Base-by-base conservation (phyloP, 2,888 invertebrate species). In the Cordylochernes scorpioides region DNA sequence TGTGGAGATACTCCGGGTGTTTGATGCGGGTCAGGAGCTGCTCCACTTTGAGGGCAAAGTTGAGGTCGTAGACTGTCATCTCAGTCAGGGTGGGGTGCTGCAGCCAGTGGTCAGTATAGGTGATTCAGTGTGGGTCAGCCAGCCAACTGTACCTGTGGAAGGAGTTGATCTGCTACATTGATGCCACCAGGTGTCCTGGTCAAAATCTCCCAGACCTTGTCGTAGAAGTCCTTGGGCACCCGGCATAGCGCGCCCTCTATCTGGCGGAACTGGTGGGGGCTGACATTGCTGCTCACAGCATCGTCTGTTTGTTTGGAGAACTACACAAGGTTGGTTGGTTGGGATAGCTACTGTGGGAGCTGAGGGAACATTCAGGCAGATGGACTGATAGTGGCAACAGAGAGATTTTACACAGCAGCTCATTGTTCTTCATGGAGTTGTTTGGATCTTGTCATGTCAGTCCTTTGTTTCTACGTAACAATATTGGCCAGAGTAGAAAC, bases 61-160 rank as follows among this genome's bases (percentile, higher is more conserved):
- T 78, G 40, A 94, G 60, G 57, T 97, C 97, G 34, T 88, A 86
- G 42, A 82, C 68, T 1, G 88, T 86, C 88, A 97, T 88, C 53
- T 84, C 82, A 12, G 78, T 74, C 24, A 94, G 57, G 1, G 88
- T 91, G 5, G 91, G 88, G 46, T 77, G 70, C 55, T 60, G 49
- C 42, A 34, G 30, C n/a, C n/a, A 19, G 10, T 19, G 9, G 10
- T 10, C 9, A 10, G 21, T 19, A 19, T n/a, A 19, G 9, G 21
- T 19, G 21, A 10, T 19, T 19, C 9, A 19, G 10, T 9, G 10
- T 9, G 2, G 21, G 21, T 10, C 12, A 33, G 6, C 16, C 7
- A 16, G 18, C 6, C 22, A 8, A 12, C 15, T 17, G 22, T 32
- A 57, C 57, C 46, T 88, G 86, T 1, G 84, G 84, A 42, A 97